Percentiles rank a stretch among this genome's conserved stretches.
phyloP scores from a whole-genome alignment of 2,888 invertebrate species.

The Smittia sp. region DNA sequence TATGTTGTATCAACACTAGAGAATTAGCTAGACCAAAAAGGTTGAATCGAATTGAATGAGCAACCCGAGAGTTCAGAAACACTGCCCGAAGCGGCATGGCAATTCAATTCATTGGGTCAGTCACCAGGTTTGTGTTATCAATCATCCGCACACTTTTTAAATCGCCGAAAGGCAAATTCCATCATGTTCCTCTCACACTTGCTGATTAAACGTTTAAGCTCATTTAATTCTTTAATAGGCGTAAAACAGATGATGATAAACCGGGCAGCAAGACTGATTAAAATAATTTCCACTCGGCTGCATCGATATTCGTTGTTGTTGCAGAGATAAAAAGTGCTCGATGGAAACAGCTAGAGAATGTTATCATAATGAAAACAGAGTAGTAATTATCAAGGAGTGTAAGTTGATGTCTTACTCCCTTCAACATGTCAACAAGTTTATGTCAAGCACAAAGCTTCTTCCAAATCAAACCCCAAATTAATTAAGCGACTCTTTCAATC shows the following conservation, averaged over 20 bases:
- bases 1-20: too few relatives aligned
- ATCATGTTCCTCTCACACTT: neutral
- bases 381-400: neutral
- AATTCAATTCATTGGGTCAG: neutral
- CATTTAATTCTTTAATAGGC: neutral
- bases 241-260: neutral
- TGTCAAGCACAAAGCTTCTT: neutral
- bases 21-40: too few relatives aligned
- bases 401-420: neutral
- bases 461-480: neutral
- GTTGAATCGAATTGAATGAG: too few relatives aligned
- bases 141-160: neutral
- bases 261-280: neutral
- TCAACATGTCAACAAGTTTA: neutral
- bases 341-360: neutral
- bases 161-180: neutral
- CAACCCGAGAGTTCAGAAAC: too few relatives aligned
- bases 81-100: too few relatives aligned
- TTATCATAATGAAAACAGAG: constrained; percentile 30
- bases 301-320: neutral
- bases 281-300: constrained; percentile 8
- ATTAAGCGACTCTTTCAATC: too few relatives aligned
- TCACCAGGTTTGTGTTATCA: constrained; percentile 1
- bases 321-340: too few relatives aligned
- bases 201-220: neutral